phyloP scores from a whole-genome alignment of 1,140 invertebrate species.

The Trachelipus rathkii region DNA sequence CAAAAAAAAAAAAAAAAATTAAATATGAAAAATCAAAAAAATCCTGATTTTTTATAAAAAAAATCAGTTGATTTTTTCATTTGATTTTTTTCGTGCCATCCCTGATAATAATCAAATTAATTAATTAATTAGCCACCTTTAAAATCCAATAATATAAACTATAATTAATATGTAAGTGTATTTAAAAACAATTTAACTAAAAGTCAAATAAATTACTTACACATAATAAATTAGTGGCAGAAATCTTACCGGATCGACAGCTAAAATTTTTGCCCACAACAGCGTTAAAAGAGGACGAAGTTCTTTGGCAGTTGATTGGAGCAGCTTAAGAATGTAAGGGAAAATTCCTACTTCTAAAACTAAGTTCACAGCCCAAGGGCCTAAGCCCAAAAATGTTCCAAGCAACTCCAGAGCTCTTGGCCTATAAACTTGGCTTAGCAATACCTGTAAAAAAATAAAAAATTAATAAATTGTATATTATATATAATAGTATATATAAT shows the following conservation, averaged over 20 bases:
- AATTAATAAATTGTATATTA: too few species aligned
- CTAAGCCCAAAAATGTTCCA: constrained; percentile 91
- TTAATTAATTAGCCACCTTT: constrained; percentile 27
- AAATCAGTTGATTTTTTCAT: too few species aligned
- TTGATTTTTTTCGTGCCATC: too few species aligned
- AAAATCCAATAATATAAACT: too few species aligned
- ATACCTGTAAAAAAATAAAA: constrained; percentile 58
- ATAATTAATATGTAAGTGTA: neutral
- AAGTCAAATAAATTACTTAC: constrained; percentile 12
- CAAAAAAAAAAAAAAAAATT: too few species aligned
- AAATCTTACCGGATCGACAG: constrained; percentile 82
- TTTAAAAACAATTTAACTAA: neutral
- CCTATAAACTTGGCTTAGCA: constrained; percentile 94
- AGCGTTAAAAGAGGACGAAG: constrained; percentile 88
- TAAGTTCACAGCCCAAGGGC: constrained; percentile 93
- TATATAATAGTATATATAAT: too few species aligned
- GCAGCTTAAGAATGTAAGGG: constrained; percentile 89
- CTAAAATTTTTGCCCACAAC: constrained; percentile 98
- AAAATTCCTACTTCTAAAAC: constrained; percentile 97
- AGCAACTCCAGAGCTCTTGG: constrained; percentile 88
- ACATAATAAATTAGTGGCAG: neutral
- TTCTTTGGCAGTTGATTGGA: constrained; percentile 60
- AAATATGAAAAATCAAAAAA: too few species aligned
- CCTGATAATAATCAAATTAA: too few species aligned
- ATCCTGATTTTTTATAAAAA: too few species aligned